Base-by-base conservation (phyloP, 2,888 invertebrate genomes). In the Listrodromus nycthemerus region DNA sequence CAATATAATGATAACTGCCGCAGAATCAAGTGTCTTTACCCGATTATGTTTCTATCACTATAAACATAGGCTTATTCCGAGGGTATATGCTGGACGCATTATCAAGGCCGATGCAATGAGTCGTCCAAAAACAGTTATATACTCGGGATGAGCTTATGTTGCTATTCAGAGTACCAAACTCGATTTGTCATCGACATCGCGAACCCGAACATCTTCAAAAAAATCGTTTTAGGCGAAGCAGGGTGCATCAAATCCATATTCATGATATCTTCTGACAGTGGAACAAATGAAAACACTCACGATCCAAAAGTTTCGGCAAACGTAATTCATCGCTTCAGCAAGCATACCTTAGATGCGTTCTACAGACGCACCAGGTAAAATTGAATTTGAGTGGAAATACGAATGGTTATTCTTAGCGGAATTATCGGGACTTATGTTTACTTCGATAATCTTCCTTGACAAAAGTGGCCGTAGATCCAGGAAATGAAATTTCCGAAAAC, bases 371-470 rank as follows among this genome's bases (percentile, higher is more conserved):
- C 41, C 13, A 13, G 41, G 41, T 13, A 13, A 13, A 41, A 41
- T 10, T 41, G 41, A 41, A 33, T 33, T 33, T 1, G 33, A 13
- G 41, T 41, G 13, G 13, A 13, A 80, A 69, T 91, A 13, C 70
- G 91, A 83, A 90, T 91, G 88, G 90, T 90, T 41, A 10, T 3
- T 13, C 41, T 41, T 41, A 41, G 41, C 13, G 67, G 82, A 91
- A 76, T 84, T 92, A 52, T 75, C 89, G 37, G 90, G 91, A 8
- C 52, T 91, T 3, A 86, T 92, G 75, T 78, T 92, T 24, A 87
- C 88, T 90, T 86, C 83, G 91, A 91, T 0, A 84, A 84, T 83
- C 70, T 91, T 92, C 86, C 86, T 92, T 7, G 88, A 92, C 84
- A 75, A 61, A 8, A 83, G 79, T 33, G 88, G 88, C 90, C 50